Evolutionary conservation across 2,113 vertebrate genomes (phyloP).

Genomic region (Pyxicephalus adspersus): DNA sequence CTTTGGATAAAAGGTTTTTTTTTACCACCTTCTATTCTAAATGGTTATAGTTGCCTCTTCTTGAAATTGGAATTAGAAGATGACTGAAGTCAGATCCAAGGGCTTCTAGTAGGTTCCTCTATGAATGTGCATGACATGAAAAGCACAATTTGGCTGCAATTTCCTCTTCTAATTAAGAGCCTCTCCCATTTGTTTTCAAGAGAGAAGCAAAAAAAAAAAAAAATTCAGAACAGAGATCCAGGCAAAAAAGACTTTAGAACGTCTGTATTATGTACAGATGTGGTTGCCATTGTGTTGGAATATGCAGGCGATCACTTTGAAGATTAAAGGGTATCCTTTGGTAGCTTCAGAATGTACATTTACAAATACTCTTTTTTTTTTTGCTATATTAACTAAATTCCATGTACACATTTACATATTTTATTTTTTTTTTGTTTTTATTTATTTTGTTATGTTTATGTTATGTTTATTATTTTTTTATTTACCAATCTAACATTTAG

Average conservation of each 20-base stretch:
- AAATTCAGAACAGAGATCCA: neutral
- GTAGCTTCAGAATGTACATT: constrained; percentile 24
- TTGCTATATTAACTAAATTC: constrained; percentile 5
- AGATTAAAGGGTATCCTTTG: constrained; percentile 43
- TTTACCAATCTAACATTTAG: neutral
- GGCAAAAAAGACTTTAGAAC: neutral
- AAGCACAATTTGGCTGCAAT: constrained; percentile 16
- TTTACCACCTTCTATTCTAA: constrained; percentile 55
- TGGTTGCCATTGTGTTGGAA: constrained; percentile 43
- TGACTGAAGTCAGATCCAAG: constrained; percentile 51
- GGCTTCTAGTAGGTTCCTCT: constrained; percentile 43
- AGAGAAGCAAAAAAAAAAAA: constrained; percentile 37
- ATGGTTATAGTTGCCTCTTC: constrained; percentile 43
- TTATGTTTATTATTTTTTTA: too few species aligned
- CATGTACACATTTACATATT: constrained; percentile 27
- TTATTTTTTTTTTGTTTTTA: too few species aligned
- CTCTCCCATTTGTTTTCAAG: constrained; percentile 3
- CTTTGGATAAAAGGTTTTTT: constrained; percentile 53
- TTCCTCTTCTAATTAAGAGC: constrained; percentile 50
- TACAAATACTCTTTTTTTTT: constrained; percentile 1
- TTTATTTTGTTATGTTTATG: too few species aligned
- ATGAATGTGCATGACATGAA: constrained; percentile 51
- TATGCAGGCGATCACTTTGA: constrained; percentile 46
- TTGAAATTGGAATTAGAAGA: constrained; percentile 53
- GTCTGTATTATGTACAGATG: constrained; percentile 45